Percentiles rank a stretch among this genome's conserved stretches.
phyloP scores from a whole-genome alignment of 2,113 vertebrate genomes.

The Pachypanchax playfairii region DNA sequence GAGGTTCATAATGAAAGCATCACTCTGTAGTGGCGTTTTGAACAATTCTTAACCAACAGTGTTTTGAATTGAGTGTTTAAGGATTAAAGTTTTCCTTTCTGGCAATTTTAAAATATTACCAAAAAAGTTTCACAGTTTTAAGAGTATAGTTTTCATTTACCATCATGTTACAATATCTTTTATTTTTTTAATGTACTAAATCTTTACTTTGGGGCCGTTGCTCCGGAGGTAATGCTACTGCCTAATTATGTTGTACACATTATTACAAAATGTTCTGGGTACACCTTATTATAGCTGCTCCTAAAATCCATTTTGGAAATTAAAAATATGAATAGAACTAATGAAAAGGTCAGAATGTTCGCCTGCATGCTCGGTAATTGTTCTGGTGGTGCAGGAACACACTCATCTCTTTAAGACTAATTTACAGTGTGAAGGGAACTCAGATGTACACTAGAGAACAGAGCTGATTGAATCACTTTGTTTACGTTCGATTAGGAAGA shows the following conservation, averaged over 20 bases:
- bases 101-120: too few species aligned
- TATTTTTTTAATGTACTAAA: neutral
- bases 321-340: neutral
- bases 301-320: neutral
- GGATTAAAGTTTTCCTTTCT: too few species aligned
- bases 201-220: neutral
- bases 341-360: neutral
- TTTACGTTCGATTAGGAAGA: constrained; percentile 2
- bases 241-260: neutral
- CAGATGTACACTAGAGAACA: neutral
- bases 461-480: constrained; percentile 14
- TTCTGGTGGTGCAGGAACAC: neutral
- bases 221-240: neutral
- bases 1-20: too few species aligned
- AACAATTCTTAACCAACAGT: too few species aligned
- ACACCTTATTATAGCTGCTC: neutral
- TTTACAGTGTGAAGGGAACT: neutral
- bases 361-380: neutral
- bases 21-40: too few species aligned
- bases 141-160: too few species aligned
- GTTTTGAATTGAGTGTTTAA: too few species aligned
- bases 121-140: neutral
- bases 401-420: neutral
- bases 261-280: neutral
- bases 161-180: neutral